Percentiles rank a stretch among this genome's conserved stretches.
phyloP scores from a whole-genome alignment of 2,888 invertebrate genomes.

The Geophilus truncorum region DNA sequence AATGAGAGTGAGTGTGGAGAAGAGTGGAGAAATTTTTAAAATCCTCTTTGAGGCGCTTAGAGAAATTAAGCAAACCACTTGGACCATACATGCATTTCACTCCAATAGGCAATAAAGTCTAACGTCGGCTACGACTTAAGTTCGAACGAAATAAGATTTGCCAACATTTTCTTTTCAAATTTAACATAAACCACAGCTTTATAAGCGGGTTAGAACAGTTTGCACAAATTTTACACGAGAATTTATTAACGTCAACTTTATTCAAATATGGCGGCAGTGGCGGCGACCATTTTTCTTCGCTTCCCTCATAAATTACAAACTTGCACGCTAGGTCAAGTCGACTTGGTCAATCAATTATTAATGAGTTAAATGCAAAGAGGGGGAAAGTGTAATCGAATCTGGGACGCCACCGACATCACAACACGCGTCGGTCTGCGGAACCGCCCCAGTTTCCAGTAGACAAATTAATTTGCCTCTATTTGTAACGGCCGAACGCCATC shows the following conservation, averaged over 20 bases:
- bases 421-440: slow-evolving; percentile 14
- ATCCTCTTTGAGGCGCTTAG: slow-evolving; percentile 22
- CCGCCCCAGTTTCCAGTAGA: slow-evolving; percentile 14
- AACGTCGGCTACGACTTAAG: slow-evolving; percentile 14
- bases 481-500: slow-evolving; percentile 19
- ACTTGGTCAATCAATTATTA: slow-evolving; percentile 17
- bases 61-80: slow-evolving; percentile 27
- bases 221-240: slow-evolving; percentile 14
- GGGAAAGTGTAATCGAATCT: slow-evolving; percentile 9
- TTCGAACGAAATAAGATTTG: slow-evolving; percentile 9
- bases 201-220: slow-evolving; percentile 25
- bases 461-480: slow-evolving; percentile 22
- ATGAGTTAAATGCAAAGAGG: slow-evolving; percentile 18
- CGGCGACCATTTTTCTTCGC: neutral
- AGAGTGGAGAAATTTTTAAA: slow-evolving; percentile 2
- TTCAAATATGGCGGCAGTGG: neutral
- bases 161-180: slow-evolving; percentile 25
- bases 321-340: neutral
- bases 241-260: slow-evolving; percentile 13
- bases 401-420: slow-evolving; percentile 25
- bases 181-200: slow-evolving; percentile 25
- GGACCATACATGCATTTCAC: slow-evolving; percentile 24
- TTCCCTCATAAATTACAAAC: slow-evolving; percentile 11
- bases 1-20: neutral
- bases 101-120: slow-evolving; percentile 25